A percentile compares a stretch with the other conserved stretches of the same genome.
These are phyloP conservation scores for Chromoteleia sp. DNA, from an alignment of 2,888 invertebrate genomes.

Conservation along the genomic window DNA sequence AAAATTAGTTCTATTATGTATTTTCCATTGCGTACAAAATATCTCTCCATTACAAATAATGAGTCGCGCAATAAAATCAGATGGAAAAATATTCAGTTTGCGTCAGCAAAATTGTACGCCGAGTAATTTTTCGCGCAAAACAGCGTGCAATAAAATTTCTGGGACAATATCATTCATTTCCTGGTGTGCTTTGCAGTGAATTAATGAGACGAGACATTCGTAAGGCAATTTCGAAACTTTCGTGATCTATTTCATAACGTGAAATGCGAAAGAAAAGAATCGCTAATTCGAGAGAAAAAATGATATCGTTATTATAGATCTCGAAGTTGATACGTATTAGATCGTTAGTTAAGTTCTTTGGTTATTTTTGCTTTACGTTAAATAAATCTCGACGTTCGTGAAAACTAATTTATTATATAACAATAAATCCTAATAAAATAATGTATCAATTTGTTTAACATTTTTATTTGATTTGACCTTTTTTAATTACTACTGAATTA, in stretches of 20 bases:
- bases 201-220: constrained; percentile 55
- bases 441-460: too few species aligned
- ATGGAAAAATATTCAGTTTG: constrained; percentile 63
- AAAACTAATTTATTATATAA: too few species aligned
- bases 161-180: constrained; percentile 59
- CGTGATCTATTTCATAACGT: constrained; percentile 39
- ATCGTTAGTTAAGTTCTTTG: too few species aligned
- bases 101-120: constrained; percentile 48
- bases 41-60: constrained; percentile 27
- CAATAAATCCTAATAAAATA: too few species aligned
- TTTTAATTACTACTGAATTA: too few species aligned
- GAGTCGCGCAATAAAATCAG: constrained; percentile 43
- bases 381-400: too few species aligned
- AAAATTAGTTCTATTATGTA: not conserved
- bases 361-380: too few species aligned
- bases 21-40: constrained; percentile 5
- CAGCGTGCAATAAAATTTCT: constrained; percentile 54
- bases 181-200: constrained; percentile 52
- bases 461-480: too few species aligned
- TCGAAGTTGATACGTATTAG: too few species aligned
- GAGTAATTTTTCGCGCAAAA: constrained; percentile 53
- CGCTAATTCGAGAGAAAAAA: too few species aligned
- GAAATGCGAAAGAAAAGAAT: not conserved
- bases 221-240: constrained; percentile 38
- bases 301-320: too few species aligned